Conservation (phyloP, 1,140 invertebrate genomes). For the Solenopsis invicta region DNA sequence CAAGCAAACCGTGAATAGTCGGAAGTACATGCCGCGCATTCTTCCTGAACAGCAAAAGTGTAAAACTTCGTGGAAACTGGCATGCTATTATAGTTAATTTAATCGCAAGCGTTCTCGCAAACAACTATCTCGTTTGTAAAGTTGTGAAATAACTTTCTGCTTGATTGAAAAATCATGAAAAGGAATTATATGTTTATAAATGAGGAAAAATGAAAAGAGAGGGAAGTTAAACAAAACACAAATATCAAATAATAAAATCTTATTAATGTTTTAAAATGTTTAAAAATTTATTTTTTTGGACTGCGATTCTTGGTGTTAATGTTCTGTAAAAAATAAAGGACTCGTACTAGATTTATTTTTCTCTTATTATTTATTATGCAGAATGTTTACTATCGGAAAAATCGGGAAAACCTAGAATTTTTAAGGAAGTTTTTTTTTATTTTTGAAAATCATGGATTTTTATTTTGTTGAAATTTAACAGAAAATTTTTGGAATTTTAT, state of each 20-base stretch:
- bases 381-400: too few species aligned
- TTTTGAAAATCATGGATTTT: too few species aligned
- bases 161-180: neutral
- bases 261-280: neutral
- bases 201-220: neutral
- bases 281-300: neutral
- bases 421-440: too few species aligned
- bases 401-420: too few species aligned
- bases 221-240: neutral
- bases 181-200: neutral
- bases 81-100: conserved; percentile 29
- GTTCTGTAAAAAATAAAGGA: neutral
- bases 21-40: conserved; percentile 53
- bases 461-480: too few species aligned
- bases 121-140: neutral
- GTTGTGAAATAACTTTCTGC: neutral
- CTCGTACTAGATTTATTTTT: neutral
- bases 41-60: conserved; percentile 37
- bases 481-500: too few species aligned
- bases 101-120: neutral
- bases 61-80: conserved; percentile 21
- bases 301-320: neutral
- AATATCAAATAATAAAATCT: neutral
- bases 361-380: neutral
- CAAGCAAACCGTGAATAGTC: conserved; percentile 47